Conservation (phyloP, 2,113 vertebrate species). For the Petroica traversi region DNA sequence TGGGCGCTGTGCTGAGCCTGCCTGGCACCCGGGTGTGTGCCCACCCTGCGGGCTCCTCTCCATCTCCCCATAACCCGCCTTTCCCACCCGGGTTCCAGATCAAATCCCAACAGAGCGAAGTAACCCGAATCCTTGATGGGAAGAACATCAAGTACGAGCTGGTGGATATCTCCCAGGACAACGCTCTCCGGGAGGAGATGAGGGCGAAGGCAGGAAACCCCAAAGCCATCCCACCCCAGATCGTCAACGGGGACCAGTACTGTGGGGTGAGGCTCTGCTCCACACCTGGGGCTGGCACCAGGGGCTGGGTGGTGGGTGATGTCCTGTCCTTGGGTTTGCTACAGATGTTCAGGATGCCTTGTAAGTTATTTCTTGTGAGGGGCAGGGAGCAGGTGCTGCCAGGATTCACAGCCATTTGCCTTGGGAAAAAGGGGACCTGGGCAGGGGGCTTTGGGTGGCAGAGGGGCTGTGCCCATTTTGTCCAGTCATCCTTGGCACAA, state of each 20-base stretch:
- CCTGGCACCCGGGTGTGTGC: not conserved
- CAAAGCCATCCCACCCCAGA: constrained; percentile 89
- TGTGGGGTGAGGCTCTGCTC: constrained; percentile 85
- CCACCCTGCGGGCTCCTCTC: not conserved
- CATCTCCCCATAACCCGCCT: not conserved
- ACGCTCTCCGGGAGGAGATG: constrained; percentile 89
- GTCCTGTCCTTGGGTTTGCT: not conserved
- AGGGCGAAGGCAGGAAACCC: constrained; percentile 87
- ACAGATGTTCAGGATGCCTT: accelerated
- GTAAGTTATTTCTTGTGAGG: accelerated
- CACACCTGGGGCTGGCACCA: accelerated
- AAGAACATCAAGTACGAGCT: constrained; percentile 90
- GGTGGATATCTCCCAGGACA: constrained; percentile 91
- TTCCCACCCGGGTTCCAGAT: constrained; percentile 70
- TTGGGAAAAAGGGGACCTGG: accelerated
- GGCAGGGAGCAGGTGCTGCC: accelerated
- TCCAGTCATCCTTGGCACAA: not conserved
- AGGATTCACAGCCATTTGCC: accelerated
- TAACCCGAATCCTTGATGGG: constrained; percentile 90
- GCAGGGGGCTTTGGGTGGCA: not conserved
- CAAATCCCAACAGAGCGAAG: constrained; percentile 92
- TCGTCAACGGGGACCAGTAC: constrained; percentile 93
- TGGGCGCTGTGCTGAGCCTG: accelerated
- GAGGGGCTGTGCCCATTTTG: not conserved
- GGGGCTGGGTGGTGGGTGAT: accelerated